Base-by-base conservation (phyloP, 2,113 vertebrate genomes). In the Nothocercus julius region DNA sequence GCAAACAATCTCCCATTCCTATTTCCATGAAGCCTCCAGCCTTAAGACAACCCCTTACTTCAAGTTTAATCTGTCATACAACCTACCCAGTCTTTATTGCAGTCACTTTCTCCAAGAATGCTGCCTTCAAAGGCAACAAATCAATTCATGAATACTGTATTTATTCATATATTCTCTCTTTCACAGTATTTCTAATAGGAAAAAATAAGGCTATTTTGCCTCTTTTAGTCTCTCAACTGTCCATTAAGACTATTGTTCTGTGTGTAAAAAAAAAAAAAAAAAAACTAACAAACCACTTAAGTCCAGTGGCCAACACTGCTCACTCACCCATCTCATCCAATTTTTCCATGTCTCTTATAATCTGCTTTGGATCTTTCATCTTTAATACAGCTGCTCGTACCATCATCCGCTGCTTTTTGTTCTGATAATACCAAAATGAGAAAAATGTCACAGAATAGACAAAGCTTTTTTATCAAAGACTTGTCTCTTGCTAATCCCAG, bases 371-470 rank as follows among this genome's bases (percentile, higher is more conserved):
- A 96, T 99, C 99, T 89, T 99, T 99, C 99, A 99, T 99, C 97
- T 99, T 99, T 72, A 99, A 97, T 80, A 99, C 99, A 3, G 99
- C 99, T 28, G 99, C 99, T 96, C 99, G 98, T 85, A 99, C 99
- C 99, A 99, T 99, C 99, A 99, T 99, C 54, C 99, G 98, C 47
- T 99, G 99, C 87, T 99, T 99, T 97, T 99, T 99, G 98, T 99
- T 99, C 99, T 99, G 94, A 69, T 30, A 27, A 21, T 22, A 84
- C 20, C 40, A 81, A 89, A 19, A 74, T 36, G 38, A 87, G 36
- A 88, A 61, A 34, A 90, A 22, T 4, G 17, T 30, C 70, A 79
- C 9, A 91, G 17, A 70, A 86, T 9, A 68, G 11, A 84, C 0
- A 79, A 51, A 91, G 87, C 7, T 36, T 45, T 11, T 78, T 12